phyloP scores from a whole-genome alignment of 2,113 vertebrate species.

The Prunella himalayana region DNA sequence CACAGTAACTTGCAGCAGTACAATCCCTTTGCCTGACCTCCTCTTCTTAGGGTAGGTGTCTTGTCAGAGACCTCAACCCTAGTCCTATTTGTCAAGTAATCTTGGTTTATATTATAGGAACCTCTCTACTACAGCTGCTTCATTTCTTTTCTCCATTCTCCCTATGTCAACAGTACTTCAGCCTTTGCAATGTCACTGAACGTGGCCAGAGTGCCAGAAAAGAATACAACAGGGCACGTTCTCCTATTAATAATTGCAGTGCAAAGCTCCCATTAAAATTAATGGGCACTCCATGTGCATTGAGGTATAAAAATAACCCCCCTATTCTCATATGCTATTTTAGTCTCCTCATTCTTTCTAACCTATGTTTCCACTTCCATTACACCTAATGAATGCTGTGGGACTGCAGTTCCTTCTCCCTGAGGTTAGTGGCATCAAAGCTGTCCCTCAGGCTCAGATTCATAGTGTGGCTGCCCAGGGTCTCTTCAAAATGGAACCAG shows the following conservation, averaged over 20 bases:
- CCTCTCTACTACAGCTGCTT: not conserved
- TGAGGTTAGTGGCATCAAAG: slow-evolving; percentile 32
- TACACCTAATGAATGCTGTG: slow-evolving; percentile 55
- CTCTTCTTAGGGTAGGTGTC: not conserved
- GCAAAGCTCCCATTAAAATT: slow-evolving; percentile 69
- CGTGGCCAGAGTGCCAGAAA: not conserved
- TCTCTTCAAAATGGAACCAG: slow-evolving; percentile 22
- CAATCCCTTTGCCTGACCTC: not conserved
- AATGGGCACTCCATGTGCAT: slow-evolving; percentile 50
- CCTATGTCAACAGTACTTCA: not conserved
- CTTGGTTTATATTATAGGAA: not conserved
- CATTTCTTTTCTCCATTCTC: not conserved
- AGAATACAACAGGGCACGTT: not conserved
- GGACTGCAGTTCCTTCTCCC: not conserved
- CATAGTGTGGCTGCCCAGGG: not conserved
- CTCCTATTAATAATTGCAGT: slow-evolving; percentile 41
- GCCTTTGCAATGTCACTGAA: slow-evolving; percentile 6
- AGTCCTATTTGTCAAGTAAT: not conserved
- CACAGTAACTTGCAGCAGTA: not conserved
- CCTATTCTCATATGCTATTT: slow-evolving; percentile 59
- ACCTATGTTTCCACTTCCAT: slow-evolving; percentile 53
- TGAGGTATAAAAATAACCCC: slow-evolving; percentile 47
- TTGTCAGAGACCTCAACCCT: not conserved
- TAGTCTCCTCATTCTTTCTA: slow-evolving; percentile 23
- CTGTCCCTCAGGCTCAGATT: not conserved